These are phyloP conservation scores for Microctonus brassicae DNA, from an alignment of 2,888 invertebrate genomes.

Conservation along the genomic window DNA sequence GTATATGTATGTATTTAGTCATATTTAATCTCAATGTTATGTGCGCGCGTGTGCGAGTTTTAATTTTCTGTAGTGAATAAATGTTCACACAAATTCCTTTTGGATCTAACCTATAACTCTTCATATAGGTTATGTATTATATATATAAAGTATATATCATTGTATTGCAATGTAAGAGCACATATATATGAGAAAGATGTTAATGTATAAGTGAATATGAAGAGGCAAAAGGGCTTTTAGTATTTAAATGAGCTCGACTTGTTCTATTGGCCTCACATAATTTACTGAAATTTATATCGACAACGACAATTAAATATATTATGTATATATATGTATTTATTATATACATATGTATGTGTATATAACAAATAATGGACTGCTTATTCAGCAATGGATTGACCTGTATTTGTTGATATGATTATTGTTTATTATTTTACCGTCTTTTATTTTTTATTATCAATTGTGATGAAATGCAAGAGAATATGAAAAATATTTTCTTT, in stretches of 20 bases:
- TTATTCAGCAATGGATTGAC: constrained; percentile 66
- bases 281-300: constrained; percentile 57
- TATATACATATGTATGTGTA: constrained; percentile 31
- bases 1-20: background rate
- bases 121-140: constrained; percentile 4
- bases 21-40: constrained; percentile 7
- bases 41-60: too few relatives aligned
- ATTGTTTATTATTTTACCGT: background rate
- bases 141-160: constrained; percentile 12
- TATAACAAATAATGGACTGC: constrained; percentile 44
- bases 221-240: constrained; percentile 44
- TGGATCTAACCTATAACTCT: too few relatives aligned
- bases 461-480: too few relatives aligned
- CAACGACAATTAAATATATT: constrained; percentile 47
- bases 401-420: constrained; percentile 54
- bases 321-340: too few relatives aligned
- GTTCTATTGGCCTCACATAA: constrained; percentile 63
- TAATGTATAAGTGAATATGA: constrained; percentile 27
- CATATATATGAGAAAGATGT: constrained; percentile 33
- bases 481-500: too few relatives aligned
- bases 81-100: too few relatives aligned
- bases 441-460: constrained; percentile 16
- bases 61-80: too few relatives aligned
- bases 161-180: background rate
- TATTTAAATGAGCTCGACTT: constrained; percentile 66